phyloP scores from a whole-genome alignment of 2,888 invertebrate genomes.

The Lobophora halterata region DNA sequence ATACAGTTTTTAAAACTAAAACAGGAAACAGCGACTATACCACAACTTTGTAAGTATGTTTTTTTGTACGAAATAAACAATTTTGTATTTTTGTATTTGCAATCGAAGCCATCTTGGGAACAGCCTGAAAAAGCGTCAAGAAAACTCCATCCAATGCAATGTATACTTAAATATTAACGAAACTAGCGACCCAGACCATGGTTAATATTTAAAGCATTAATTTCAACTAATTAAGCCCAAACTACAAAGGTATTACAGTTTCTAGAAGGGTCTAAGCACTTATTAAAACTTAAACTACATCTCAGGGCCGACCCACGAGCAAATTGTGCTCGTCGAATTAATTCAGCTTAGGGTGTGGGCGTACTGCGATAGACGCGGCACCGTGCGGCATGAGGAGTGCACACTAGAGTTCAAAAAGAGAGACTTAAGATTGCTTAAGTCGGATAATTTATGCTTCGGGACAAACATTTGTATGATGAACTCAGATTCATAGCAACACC shows the following conservation, averaged over 20 bases:
- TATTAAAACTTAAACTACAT: slow-evolving; percentile 49
- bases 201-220: slow-evolving; percentile 19
- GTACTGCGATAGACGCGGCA: slow-evolving; percentile 16
- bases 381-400: slow-evolving; percentile 1
- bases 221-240: slow-evolving; percentile 24
- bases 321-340: slow-evolving; percentile 54
- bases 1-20: no score
- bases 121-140: neutral
- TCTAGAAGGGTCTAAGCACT: slow-evolving; percentile 40
- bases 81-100: no score
- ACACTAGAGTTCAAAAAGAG: no score
- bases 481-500: no score
- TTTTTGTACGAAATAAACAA: no score
- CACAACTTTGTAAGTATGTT: no score
- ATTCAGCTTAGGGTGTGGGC: slow-evolving; percentile 41
- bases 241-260: slow-evolving; percentile 28
- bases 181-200: slow-evolving; percentile 4
- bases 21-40: no score
- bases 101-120: neutral
- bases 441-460: no score
- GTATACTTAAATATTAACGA: neutral
- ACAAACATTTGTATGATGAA: no score
- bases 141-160: neutral
- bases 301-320: slow-evolving; percentile 42
- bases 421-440: no score